Base-by-base conservation (phyloP, 37 sponge, comb jelly and placozoan genomes). In the Crambe crambe region DNA sequence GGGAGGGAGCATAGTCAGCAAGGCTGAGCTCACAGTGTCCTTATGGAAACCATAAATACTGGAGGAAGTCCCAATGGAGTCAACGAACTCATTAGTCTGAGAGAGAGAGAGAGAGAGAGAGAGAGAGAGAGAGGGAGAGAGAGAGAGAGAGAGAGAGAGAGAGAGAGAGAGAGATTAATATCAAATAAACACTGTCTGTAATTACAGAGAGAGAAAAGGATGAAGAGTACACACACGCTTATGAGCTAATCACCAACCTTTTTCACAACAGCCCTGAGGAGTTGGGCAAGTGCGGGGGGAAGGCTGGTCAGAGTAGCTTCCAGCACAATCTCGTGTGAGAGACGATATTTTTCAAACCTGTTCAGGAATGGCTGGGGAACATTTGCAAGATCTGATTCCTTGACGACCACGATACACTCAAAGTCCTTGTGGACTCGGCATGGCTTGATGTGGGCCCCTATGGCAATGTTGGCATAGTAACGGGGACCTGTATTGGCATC, bases 401-500 rank as follows among this genome's bases (percentile, higher is more conserved):
- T 85, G 54, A 95, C 82, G 23, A 90, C 82, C 76, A 95, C 95
- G 0, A 95, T 44, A 79, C 95, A 95, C 71, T 95, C 89, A 43
- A 95, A 95, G 32, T 85, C 70, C 15, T 73, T 80, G 78, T 95
- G 86, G 32, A 95, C 83, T 26, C 92, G 67, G 67, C 89, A 91
- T 0, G 89, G 95, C 60, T 91, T 95, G 82, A 73, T 68, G 80
- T 95, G 89, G 42, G 92, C 83, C 0, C 95, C 95, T 65, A 95
- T 95, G 59, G 95, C 92, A 77, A 95, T 91, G 78, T 95, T 95
- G 63, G 95, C 84, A 58, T 85, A 95, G 83, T 80, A 95, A 5
- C 89, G 74, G 10, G 78, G 78, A 42, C 92, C 92, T 20, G 72
- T 26, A 20, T 77, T 73, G 39, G 87, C 83, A 75, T 91, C 92